Base-by-base conservation (phyloP, 2,888 invertebrate genomes). In the Ophion obscuratus region DNA sequence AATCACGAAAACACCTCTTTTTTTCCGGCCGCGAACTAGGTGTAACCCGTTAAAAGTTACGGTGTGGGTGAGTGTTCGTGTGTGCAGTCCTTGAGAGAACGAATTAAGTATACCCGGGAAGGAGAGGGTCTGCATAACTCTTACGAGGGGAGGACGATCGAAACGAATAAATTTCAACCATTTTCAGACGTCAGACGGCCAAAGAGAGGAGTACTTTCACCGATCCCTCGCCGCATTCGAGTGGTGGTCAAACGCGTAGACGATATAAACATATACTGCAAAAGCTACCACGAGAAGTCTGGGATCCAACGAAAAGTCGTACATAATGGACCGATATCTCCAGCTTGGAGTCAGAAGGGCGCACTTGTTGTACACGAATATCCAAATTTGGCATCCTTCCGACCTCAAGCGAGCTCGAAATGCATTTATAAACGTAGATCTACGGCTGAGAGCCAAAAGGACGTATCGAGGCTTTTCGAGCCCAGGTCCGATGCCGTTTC, bases 131-230 rank as follows among this genome's bases (percentile, higher is more conserved):
- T 61, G 59, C 20, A 61, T 59, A 59, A 11, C 62, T 64, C 70
- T 82, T 82, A 57, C 62, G 71, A 66, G 64, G 81, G 77, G 67
- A 77, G 78, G 83, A 77, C 83, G 73, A 71, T 71, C 78, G 83
- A 31, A 64, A 61, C 73, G 67, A 78, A 78, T 83, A 66, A 78
- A 78, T 83, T 74, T 24, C 36, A 9, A 47, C 73, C 62, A 74
- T 78, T 73, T 78, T 59, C 47, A 83, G 73, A 61, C 61, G 74
- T 61, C 74, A 4, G 67, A 31, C 47, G 14, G 9, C 40, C 67
- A 14, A 14, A 7, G 71, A 71, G 71, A 79, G 53, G 31, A 62
- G 53, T 20, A 83, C 83, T 83, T 83, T 83, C 83, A 83, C 83
- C 83, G 78, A 71, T 70, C n/a, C 44, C 47, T 78, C 73, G 67